Evolutionary conservation across 2,888 invertebrate species (phyloP), one percentile per base, ranked within the genome.

Genomic region (Epirrhoe alternata): DNA sequence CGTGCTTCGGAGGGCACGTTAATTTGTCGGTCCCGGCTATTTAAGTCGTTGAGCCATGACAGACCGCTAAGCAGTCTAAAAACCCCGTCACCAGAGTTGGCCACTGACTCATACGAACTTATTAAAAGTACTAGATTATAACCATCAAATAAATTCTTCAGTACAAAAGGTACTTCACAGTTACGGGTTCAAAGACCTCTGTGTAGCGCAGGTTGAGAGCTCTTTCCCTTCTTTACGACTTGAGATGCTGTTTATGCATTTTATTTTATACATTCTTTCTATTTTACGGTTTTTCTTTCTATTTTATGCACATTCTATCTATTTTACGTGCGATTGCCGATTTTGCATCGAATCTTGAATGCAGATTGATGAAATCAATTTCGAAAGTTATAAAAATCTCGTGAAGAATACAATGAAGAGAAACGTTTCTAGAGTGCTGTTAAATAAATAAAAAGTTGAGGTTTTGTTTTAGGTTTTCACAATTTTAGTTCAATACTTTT

Each of bases 171-270:
- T 42, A 42, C 38, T 42, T 42, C 38, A 42, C 12, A 42, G 38
- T 42, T 42, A 10, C 12, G 38, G 12, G 38, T 12, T 42, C 38
- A 42, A 42, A 42, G 12, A 42, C 38, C 38, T 42, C 4, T 42
- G 38, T 42, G 38, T 12, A 38, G 38, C 12, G 38, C 55, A 55
- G 55, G 8, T 53, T 45, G 5, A 54, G 35, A 35, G 53, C 35
- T 6, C 52, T 54, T 53, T 33, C 8, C 30, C 35, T 35, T 17
- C 50, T 50, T 51, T 51, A 30, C 47, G 47, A 47, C 14, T 47
- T 47, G 14, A 47, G 16, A 47, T 16, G 47, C 16, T 47, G 47
- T 47, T 47, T 47, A 47, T 16, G 47, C 16, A 47, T 47, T 47
- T 7, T 47, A 47, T 16, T 47, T 47, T 47, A 47, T 47, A 47